phyloP scores from a whole-genome alignment of 1,140 invertebrate genomes.

The Harlomillsia oculata region DNA sequence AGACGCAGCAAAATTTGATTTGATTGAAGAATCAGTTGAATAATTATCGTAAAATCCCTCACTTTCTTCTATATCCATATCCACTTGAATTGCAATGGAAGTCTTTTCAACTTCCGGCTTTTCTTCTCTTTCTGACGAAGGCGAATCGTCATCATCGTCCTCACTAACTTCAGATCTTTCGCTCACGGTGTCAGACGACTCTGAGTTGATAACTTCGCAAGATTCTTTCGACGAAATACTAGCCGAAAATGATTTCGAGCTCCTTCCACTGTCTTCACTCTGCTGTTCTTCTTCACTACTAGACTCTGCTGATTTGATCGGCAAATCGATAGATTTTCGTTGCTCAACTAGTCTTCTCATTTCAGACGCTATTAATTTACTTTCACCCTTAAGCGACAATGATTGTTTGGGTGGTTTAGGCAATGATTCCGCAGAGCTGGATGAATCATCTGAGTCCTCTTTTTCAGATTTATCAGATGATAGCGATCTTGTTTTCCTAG shows the following conservation, averaged over 20 bases:
- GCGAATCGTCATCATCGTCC: not conserved
- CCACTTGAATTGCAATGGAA: constrained; percentile 28
- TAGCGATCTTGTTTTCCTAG: no score
- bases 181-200: not conserved
- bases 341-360: constrained; percentile 5
- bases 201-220: not conserved
- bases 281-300: not conserved
- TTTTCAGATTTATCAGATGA: not conserved
- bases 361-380: constrained; percentile 9
- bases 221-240: not conserved
- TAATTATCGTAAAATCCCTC: constrained; percentile 45
- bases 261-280: constrained; percentile 4
- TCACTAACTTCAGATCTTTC: constrained; percentile 5
- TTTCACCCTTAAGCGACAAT: no score
- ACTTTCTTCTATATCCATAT: constrained; percentile 50
- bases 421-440: no score
- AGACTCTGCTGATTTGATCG: not conserved
- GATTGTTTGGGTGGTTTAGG: no score
- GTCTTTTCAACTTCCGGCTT: constrained; percentile 44
- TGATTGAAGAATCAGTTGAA: not conserved
- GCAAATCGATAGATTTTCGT: not conserved
- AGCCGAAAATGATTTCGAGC: not conserved
- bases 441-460: no score
- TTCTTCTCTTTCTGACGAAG: not conserved
- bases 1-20: not conserved